Conservation (phyloP, 2,888 invertebrate species). For the Gnatocerus cornutus region DNA sequence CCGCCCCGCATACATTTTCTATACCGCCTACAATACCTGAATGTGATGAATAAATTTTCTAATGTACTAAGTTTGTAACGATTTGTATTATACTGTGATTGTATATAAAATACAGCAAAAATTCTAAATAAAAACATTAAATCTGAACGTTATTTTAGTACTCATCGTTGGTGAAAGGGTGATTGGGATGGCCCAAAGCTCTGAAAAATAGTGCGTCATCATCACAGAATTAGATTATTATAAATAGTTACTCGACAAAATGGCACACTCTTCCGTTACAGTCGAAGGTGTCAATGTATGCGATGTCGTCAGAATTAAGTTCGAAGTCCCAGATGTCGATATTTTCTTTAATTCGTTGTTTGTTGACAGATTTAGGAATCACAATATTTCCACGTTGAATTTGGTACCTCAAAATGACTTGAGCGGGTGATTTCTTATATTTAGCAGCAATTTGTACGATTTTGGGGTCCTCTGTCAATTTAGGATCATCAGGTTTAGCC, state of each 20-base stretch:
- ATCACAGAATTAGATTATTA: neutral
- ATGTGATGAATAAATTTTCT: constrained; percentile 63
- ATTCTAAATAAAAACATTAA: neutral
- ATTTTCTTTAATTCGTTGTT: constrained; percentile 80
- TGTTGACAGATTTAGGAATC: constrained; percentile 89
- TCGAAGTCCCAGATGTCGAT: constrained; percentile 85
- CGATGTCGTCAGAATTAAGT: constrained; percentile 79
- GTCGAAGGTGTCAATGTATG: constrained; percentile 80
- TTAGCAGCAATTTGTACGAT: constrained; percentile 77
- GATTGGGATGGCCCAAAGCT: constrained; percentile 33
- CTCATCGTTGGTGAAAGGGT: constrained; percentile 38
- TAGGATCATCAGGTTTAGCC: constrained; percentile 83
- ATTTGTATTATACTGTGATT: constrained; percentile 44
- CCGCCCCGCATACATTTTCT: constrained; percentile 54
- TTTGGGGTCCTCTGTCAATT: constrained; percentile 82
- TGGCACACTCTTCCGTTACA: constrained; percentile 77
- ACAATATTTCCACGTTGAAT: constrained; percentile 77
- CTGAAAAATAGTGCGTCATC: constrained; percentile 24
- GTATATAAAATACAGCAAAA: constrained; percentile 39
- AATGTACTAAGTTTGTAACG: constrained; percentile 40
- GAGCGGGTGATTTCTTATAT: constrained; percentile 80
- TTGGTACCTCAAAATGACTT: constrained; percentile 79
- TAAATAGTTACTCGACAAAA: constrained; percentile 47
- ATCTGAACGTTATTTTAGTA: constrained; percentile 8
- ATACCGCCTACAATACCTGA: constrained; percentile 69